These are phyloP conservation scores for Syngnathus scovelli DNA, from an alignment of 2,113 vertebrate genomes.

Conservation along the genomic window DNA sequence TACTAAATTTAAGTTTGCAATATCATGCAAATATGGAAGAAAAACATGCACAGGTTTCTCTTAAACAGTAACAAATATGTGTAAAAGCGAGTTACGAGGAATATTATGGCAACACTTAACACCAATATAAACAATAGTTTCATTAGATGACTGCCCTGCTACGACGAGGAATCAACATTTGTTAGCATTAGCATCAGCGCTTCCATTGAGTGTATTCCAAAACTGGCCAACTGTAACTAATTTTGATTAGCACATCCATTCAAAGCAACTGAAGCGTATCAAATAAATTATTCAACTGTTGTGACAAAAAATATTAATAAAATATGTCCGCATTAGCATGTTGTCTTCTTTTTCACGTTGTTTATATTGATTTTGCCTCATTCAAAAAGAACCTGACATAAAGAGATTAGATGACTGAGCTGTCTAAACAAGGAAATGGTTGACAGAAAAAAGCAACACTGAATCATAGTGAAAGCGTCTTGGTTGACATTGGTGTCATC, in stretches of 20 bases:
- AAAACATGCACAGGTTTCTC: slow-evolving; percentile 41
- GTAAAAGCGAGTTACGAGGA: not conserved
- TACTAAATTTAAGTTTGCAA: slow-evolving; percentile 16
- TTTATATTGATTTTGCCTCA: not conserved
- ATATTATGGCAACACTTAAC: not conserved
- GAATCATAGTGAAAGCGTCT: not conserved
- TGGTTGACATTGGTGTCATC: not conserved
- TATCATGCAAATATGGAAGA: slow-evolving; percentile 40
- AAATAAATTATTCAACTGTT: not conserved
- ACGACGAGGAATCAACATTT: not conserved
- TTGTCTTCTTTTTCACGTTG: not conserved
- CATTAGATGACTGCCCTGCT: too few relatives aligned
- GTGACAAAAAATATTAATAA: not conserved
- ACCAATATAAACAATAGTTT: too few relatives aligned
- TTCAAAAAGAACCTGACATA: not conserved
- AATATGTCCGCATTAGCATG: not conserved
- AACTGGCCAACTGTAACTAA: not conserved
- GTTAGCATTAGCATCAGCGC: not conserved
- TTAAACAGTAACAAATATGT: slow-evolving; percentile 5
- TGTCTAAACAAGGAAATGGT: not conserved
- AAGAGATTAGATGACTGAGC: not conserved
- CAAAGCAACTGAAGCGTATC: not conserved
- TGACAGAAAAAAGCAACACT: not conserved
- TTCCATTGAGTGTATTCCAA: not conserved
- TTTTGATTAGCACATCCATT: not conserved